These are phyloP conservation scores for Thalassoma bifasciatum DNA, from an alignment of 2,113 vertebrate species.

Conservation along the genomic window DNA sequence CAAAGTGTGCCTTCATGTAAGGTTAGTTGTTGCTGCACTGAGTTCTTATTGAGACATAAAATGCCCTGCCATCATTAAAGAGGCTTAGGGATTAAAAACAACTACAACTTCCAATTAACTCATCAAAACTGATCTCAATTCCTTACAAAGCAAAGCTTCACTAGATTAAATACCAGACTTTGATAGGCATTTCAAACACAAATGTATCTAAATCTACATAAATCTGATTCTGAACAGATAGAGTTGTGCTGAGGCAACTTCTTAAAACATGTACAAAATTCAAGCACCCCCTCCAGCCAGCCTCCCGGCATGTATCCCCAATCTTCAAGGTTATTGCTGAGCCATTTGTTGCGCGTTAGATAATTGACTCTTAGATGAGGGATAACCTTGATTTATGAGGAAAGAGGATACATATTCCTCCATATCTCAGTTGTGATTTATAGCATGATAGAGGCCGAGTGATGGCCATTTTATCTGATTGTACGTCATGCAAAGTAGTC, in stretches of 20 bases:
- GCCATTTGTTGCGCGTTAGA: slow-evolving; percentile 76
- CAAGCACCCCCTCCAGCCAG: slow-evolving; percentile 2
- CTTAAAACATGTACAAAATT: slow-evolving; percentile 28
- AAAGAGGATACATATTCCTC: slow-evolving; percentile 79
- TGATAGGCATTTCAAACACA: slow-evolving; percentile 23
- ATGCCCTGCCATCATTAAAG: slow-evolving; percentile 13
- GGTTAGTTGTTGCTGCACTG: slow-evolving; percentile 13
- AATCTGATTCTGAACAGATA: slow-evolving; percentile 20
- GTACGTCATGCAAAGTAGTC: slow-evolving; percentile 82
- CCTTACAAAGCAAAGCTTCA: neutral
- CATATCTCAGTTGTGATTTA: slow-evolving; percentile 81
- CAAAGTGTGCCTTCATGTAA: slow-evolving; percentile 43
- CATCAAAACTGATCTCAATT: slow-evolving; percentile 48
- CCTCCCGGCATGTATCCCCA: slow-evolving; percentile 37
- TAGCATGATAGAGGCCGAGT: slow-evolving; percentile 69
- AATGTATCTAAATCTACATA: slow-evolving; percentile 48
- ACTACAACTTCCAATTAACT: slow-evolving; percentile 18
- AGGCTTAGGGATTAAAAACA: slow-evolving; percentile 28
- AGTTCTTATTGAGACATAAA: slow-evolving; percentile 37
- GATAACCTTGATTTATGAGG: slow-evolving; percentile 81
- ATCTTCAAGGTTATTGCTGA: slow-evolving; percentile 77
- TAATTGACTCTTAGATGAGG: slow-evolving; percentile 82
- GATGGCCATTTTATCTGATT: slow-evolving; percentile 82
- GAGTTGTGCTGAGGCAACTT: slow-evolving; percentile 10
- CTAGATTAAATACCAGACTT: slow-evolving; percentile 13